These are phyloP conservation scores for Melipona beecheii DNA, from an alignment of 2,888 invertebrate species.

Conservation along the genomic window DNA sequence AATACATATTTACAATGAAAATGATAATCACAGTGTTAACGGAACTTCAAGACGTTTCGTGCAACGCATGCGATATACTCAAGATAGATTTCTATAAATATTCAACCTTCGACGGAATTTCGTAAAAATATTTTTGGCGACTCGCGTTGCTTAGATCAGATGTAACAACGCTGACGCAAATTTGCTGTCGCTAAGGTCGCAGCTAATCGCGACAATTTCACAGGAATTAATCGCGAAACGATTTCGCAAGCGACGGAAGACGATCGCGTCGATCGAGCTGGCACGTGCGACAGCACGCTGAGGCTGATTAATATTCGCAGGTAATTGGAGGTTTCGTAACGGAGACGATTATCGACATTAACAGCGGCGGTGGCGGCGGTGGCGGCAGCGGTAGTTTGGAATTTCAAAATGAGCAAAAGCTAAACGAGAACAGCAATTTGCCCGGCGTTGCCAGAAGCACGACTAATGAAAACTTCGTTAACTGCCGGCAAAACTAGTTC, in stretches of 20 bases:
- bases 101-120: too few relatives aligned
- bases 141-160: too few relatives aligned
- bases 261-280: not conserved
- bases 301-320: constrained; percentile 43
- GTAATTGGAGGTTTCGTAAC: constrained; percentile 48
- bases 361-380: not conserved
- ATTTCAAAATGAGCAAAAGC: constrained; percentile 57
- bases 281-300: not conserved
- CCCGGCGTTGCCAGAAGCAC: constrained; percentile 43
- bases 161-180: too few relatives aligned
- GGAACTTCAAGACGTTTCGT: too few relatives aligned
- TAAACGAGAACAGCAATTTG: constrained; percentile 57
- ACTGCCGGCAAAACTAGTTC: constrained; percentile 54
- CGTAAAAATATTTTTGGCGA: too few relatives aligned
- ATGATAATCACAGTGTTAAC: too few relatives aligned
- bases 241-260: not conserved
- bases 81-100: too few relatives aligned
- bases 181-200: too few relatives aligned
- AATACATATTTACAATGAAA: not conserved
- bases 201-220: too few relatives aligned
- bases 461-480: constrained; percentile 55
- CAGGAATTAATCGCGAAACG: constrained; percentile 13
- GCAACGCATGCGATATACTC: too few relatives aligned
- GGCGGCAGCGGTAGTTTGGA: constrained; percentile 9
- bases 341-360: constrained; percentile 54